Evolutionary conservation across 2,888 invertebrate genomes (phyloP).

Genomic region (Netelia fuscicornis): DNA sequence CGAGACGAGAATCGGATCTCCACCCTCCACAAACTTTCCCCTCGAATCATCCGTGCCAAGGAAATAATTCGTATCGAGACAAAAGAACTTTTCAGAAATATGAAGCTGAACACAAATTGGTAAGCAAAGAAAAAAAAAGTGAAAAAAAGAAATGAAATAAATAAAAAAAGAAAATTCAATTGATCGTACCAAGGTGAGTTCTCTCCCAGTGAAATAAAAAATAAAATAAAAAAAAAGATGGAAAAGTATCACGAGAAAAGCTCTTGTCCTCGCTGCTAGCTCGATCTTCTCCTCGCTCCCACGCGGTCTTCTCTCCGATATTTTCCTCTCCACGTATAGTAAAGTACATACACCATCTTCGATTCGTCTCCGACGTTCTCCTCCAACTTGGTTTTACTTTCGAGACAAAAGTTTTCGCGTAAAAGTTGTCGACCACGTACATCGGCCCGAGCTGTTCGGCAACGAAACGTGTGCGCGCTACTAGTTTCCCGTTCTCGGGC

Average conservation of each 20-base stretch:
- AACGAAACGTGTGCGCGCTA: slow-evolving; percentile 2
- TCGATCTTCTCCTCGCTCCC: neutral
- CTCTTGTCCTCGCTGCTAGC: neutral
- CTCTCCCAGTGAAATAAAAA: neutral
- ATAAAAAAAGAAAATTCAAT: neutral
- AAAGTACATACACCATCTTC: slow-evolving; percentile 24
- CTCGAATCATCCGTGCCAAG: too few species aligned
- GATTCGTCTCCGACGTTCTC: neutral
- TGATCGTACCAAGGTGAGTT: slow-evolving; percentile 8
- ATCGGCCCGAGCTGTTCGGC: slow-evolving; percentile 9
- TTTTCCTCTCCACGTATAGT: neutral
- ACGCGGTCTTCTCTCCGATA: too few species aligned
- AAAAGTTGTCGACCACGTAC: slow-evolving; percentile 41
- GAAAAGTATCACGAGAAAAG: neutral
- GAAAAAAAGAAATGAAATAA: neutral
- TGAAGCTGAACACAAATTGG: neutral
- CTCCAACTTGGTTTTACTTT: slow-evolving; percentile 10
- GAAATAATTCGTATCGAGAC: too few species aligned
- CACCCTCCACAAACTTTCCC: too few species aligned
- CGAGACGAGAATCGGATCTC: too few species aligned
- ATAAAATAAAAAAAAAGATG: neutral
- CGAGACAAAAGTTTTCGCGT: slow-evolving; percentile 45
- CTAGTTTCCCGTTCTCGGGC: slow-evolving; percentile 2
- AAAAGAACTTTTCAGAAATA: too few species aligned
- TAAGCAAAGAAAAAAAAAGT: neutral